Percentiles rank a stretch among this genome's conserved stretches.
Evolutionary conservation across 2,888 invertebrate species (phyloP).

Genomic region (Tiphia femorata): DNA sequence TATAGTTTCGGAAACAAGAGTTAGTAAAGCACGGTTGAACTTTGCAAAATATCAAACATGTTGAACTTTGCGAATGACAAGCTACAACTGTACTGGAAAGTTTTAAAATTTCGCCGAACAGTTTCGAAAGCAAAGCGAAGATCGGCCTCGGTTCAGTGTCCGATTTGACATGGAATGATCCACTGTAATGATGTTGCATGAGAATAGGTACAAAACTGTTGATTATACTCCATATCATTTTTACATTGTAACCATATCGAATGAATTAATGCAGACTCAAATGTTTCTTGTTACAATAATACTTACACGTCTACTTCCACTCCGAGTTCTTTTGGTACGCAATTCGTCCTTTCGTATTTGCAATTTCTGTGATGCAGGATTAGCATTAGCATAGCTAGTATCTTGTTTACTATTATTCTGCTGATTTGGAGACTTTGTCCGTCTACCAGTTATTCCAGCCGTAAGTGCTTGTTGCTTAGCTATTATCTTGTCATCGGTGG

Average conservation of each 20-base stretch:
- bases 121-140: too few relatives aligned
- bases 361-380: slow-evolving; percentile 40
- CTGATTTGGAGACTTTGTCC: slow-evolving; percentile 59
- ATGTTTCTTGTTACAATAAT: too few relatives aligned
- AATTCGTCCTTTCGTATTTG: slow-evolving; percentile 58
- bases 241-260: too few relatives aligned
- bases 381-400: slow-evolving; percentile 39
- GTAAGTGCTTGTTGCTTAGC: slow-evolving; percentile 77
- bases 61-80: too few relatives aligned
- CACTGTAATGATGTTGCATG: not conserved
- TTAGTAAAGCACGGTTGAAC: too few relatives aligned
- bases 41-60: too few relatives aligned
- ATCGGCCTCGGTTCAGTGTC: too few relatives aligned
- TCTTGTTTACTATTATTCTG: slow-evolving; percentile 46
- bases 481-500: slow-evolving; percentile 76
- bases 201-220: not conserved
- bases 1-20: too few relatives aligned
- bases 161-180: too few relatives aligned
- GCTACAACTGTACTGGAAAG: too few relatives aligned
- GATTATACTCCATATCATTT: not conserved
- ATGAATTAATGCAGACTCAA: too few relatives aligned
- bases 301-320: slow-evolving; percentile 60
- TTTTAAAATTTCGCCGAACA: too few relatives aligned
- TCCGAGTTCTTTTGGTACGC: slow-evolving; percentile 60
- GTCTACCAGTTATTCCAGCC: slow-evolving; percentile 75